Conservation (phyloP, 1,140 invertebrate species). For the Nylanderia fulva region DNA sequence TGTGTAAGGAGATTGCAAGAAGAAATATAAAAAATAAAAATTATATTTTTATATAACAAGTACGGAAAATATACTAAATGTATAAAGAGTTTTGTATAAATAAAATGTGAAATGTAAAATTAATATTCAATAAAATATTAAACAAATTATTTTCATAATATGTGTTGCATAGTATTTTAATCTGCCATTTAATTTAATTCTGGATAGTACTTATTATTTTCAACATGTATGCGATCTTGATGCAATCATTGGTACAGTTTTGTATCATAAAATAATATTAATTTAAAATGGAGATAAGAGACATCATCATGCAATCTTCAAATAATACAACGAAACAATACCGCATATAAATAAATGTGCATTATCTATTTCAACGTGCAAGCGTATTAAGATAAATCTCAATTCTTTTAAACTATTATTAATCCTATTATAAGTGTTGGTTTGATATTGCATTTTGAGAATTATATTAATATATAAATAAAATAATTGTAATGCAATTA, state of each 20-base stretch:
- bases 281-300: neutral
- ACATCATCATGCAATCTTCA: neutral
- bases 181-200: neutral
- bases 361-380: neutral
- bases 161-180: neutral
- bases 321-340: neutral
- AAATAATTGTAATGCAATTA: neutral
- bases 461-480: too few relatives aligned
- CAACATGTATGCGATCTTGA: neutral
- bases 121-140: neutral
- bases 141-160: neutral
- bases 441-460: neutral
- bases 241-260: neutral
- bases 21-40: too few relatives aligned
- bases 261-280: neutral
- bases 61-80: too few relatives aligned
- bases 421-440: neutral
- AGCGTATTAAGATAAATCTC: neutral
- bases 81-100: too few relatives aligned
- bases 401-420: neutral
- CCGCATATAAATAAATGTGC: neutral
- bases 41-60: too few relatives aligned
- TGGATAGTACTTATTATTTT: neutral
- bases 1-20: too few relatives aligned
- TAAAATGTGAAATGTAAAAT: conserved; percentile 22